Conservation (phyloP, 2,113 vertebrate genomes). For the Naja naja region DNA sequence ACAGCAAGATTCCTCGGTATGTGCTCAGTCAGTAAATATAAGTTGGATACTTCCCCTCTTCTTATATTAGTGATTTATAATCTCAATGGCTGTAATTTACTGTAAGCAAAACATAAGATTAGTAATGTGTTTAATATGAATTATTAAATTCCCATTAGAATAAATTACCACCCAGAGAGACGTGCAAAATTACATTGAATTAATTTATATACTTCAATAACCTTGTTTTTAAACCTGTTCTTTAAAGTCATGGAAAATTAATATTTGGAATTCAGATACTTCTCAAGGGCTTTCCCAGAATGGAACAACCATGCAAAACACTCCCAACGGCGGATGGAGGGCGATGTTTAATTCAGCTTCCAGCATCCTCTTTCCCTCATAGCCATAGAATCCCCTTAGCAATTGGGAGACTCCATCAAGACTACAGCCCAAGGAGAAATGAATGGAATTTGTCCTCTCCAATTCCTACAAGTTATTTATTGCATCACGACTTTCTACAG, state of each 20-base stretch:
- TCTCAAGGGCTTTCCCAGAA: neutral
- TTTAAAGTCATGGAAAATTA: constrained; percentile 30
- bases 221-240: constrained; percentile 47
- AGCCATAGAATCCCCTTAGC: neutral
- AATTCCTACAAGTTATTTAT: neutral
- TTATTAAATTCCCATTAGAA: constrained; percentile 79
- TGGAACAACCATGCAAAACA: neutral
- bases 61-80: constrained; percentile 69
- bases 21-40: constrained; percentile 59
- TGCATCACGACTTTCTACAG: neutral
- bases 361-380: too few species aligned
- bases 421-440: neutral
- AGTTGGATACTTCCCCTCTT: constrained; percentile 42
- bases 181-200: constrained; percentile 58
- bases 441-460: neutral
- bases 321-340: neutral
- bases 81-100: constrained; percentile 69
- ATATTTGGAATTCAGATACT: neutral
- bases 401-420: neutral
- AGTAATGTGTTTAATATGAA: constrained; percentile 76
- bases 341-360: neutral
- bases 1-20: constrained; percentile 59
- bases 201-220: constrained; percentile 65
- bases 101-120: constrained; percentile 73
- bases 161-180: constrained; percentile 73